Evolutionary conservation across 2,113 vertebrate genomes (phyloP).

Genomic region (Limanda limanda): DNA sequence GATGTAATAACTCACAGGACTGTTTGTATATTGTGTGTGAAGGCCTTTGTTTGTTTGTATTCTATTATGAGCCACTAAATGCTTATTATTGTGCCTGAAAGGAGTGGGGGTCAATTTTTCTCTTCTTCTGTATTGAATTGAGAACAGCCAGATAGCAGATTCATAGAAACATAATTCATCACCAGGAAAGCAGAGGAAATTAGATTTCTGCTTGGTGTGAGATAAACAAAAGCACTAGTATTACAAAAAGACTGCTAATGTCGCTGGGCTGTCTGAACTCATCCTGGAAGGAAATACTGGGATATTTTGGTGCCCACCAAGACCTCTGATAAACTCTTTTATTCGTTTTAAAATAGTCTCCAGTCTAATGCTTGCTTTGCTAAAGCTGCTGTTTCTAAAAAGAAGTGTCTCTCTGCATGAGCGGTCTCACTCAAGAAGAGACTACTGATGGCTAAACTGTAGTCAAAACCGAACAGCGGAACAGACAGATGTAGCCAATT

Average conservation of each 20-base stretch:
- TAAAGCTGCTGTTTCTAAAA: not conserved
- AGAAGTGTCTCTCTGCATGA: slow-evolving; percentile 19
- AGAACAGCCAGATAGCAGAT: slow-evolving; percentile 62
- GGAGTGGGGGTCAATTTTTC: slow-evolving; percentile 53
- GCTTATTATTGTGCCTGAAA: slow-evolving; percentile 54
- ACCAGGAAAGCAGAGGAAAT: slow-evolving; percentile 58
- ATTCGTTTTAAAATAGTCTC: slow-evolving; percentile 14
- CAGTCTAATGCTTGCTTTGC: slow-evolving; percentile 15
- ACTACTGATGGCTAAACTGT: slow-evolving; percentile 27
- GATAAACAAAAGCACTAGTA: slow-evolving; percentile 58
- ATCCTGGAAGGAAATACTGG: slow-evolving; percentile 23
- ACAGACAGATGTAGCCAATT: slow-evolving; percentile 23
- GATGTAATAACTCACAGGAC: slow-evolving; percentile 22
- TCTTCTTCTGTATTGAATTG: slow-evolving; percentile 53
- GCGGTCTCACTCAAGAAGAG: slow-evolving; percentile 25
- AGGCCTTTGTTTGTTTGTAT: slow-evolving; percentile 34
- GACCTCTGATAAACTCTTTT: slow-evolving; percentile 12
- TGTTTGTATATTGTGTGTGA: slow-evolving; percentile 29
- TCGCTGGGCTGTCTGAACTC: slow-evolving; percentile 53
- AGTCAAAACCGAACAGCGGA: slow-evolving; percentile 28
- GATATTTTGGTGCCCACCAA: not conserved
- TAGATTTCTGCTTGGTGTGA: slow-evolving; percentile 29
- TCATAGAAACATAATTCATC: slow-evolving; percentile 69
- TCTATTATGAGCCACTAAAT: slow-evolving; percentile 60
- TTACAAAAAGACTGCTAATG: slow-evolving; percentile 42